Evolutionary conservation across 1,140 invertebrate species (phyloP).

Genomic region (Ips typographus): DNA sequence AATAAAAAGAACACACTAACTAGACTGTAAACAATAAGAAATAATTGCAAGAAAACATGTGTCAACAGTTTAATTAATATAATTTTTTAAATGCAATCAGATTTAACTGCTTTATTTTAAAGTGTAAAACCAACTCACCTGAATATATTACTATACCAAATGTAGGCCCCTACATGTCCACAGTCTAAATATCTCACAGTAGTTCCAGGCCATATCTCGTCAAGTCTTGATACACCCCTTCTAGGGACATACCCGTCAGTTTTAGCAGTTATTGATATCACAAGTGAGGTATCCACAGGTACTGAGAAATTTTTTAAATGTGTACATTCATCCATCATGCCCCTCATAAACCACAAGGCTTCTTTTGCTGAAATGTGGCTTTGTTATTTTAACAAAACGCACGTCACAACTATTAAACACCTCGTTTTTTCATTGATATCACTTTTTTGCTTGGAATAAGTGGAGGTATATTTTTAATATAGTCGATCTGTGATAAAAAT

Average conservation of each 20-base stretch:
- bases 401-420: conserved; percentile 9
- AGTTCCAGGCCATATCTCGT: conserved; percentile 89
- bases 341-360: conserved; percentile 92
- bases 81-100: not conserved
- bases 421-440: conserved; percentile 36
- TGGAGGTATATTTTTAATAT: conserved; percentile 17
- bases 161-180: conserved; percentile 89
- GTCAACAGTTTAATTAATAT: too few relatives aligned
- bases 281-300: conserved; percentile 80
- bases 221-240: conserved; percentile 75
- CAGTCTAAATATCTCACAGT: conserved; percentile 84
- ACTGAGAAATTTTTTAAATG: conserved; percentile 90
- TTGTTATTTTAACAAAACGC: not conserved
- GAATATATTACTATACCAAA: conserved; percentile 53
- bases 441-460: conserved; percentile 26
- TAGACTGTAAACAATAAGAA: conserved; percentile 36
- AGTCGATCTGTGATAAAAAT: conserved; percentile 12
- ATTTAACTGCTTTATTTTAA: conserved; percentile 10
- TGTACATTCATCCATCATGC: conserved; percentile 98
- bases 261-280: conserved; percentile 80
- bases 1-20: too few relatives aligned
- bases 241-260: conserved; percentile 93
- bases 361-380: conserved; percentile 55
- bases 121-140: conserved; percentile 29
- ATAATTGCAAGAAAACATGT: not conserved